A percentile compares a stretch with the other conserved stretches of the same genome.
These are phyloP conservation scores for Panurus biarmicus DNA, from an alignment of 2,113 vertebrate species.

Conservation along the genomic window DNA sequence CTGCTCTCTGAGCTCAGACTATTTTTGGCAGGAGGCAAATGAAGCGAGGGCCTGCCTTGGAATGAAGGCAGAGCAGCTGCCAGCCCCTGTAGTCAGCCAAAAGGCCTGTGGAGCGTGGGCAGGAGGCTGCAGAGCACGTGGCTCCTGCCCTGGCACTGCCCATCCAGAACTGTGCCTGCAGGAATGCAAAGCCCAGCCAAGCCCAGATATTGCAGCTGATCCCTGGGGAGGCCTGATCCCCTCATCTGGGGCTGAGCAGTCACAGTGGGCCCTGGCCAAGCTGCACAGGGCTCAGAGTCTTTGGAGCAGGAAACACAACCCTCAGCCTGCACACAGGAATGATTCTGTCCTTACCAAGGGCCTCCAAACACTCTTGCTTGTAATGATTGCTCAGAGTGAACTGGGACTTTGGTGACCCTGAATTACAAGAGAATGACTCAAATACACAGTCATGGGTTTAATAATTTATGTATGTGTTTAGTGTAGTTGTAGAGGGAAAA, in stretches of 20 bases:
- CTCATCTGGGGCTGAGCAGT: background rate
- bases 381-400: background rate
- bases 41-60: background rate
- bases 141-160: background rate
- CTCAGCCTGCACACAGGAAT: accelerated
- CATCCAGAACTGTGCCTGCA: background rate
- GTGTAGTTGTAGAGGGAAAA: background rate
- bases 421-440: background rate
- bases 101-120: background rate
- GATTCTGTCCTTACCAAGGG: background rate
- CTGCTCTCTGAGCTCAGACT: background rate
- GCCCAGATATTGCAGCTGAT: background rate
- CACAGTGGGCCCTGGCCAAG: accelerated
- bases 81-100: background rate
- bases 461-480: background rate
- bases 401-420: background rate
- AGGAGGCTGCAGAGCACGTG: background rate
- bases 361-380: background rate
- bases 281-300: accelerated
- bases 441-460: background rate
- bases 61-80: background rate
- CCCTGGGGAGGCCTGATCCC: background rate
- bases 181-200: background rate
- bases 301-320: background rate
- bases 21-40: background rate